phyloP scores from a whole-genome alignment of 2,797 vertebrate species.

The Siniperca undulata region DNA sequence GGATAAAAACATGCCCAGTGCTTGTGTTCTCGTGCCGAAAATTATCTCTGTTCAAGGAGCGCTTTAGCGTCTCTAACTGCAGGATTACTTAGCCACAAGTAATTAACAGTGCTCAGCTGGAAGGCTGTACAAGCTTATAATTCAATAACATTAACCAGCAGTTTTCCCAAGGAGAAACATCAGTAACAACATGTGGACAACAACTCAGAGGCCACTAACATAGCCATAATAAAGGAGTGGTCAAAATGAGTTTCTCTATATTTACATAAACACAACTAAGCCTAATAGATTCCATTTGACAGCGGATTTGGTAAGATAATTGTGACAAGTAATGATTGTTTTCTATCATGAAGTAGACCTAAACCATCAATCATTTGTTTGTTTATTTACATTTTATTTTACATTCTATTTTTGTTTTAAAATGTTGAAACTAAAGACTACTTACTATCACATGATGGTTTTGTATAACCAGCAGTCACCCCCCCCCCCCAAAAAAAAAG shows the following conservation, averaged over 20 bases:
- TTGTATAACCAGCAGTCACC: not conserved
- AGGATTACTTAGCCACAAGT: constrained; percentile 37
- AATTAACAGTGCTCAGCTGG: constrained; percentile 43
- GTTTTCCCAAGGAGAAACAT: constrained; percentile 36
- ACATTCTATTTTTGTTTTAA: not conserved
- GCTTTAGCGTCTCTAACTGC: constrained; percentile 32
- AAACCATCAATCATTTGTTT: not conserved
- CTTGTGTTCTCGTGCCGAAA: constrained; percentile 65
- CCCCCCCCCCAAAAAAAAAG: not conserved
- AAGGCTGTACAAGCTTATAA: constrained; percentile 20
- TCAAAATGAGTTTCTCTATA: not conserved
- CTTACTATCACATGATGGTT: not conserved
- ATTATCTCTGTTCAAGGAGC: constrained; percentile 45
- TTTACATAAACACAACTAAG: not conserved
- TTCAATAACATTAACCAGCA: constrained; percentile 37
- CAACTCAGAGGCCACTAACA: constrained; percentile 14
- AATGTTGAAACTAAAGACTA: not conserved
- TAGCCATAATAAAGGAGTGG: constrained; percentile 7
- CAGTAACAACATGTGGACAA: constrained; percentile 29
- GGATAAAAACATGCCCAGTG: constrained; percentile 67
- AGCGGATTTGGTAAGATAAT: not conserved
- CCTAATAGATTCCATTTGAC: not conserved
- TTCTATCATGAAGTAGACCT: too few relatives aligned
- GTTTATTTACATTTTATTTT: not conserved
- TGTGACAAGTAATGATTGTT: not conserved